These are phyloP conservation scores for Perodicticus potto DNA, from an alignment of 2,797 vertebrate species.

Conservation along the genomic window DNA sequence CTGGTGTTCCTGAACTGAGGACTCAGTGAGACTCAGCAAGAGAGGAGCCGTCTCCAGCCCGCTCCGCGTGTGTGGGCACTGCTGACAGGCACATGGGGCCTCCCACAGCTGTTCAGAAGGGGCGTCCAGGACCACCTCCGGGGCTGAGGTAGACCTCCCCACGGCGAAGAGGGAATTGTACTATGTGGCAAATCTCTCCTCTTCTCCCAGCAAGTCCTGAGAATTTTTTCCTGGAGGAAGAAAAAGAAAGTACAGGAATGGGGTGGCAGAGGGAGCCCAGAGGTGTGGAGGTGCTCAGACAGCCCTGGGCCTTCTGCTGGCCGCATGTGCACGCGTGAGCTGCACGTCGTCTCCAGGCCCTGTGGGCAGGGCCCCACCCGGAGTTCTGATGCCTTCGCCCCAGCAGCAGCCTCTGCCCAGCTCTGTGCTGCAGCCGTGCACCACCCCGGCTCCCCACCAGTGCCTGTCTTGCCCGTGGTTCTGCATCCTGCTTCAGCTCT, in stretches of 20 bases:
- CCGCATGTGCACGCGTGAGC: rapidly evolving
- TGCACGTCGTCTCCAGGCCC: background rate
- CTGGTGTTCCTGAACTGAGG: background rate
- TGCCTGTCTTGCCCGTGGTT: background rate
- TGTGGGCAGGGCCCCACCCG: background rate
- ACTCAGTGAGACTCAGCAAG: background rate
- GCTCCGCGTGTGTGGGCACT: rapidly evolving
- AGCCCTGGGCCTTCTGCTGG: background rate
- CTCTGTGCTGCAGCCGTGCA: background rate
- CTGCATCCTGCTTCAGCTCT: background rate
- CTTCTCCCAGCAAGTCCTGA: background rate
- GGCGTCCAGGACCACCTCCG: background rate
- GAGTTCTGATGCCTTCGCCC: background rate
- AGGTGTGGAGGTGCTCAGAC: background rate
- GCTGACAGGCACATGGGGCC: background rate
- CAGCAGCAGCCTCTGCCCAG: background rate
- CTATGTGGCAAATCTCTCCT: background rate
- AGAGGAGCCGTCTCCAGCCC: background rate
- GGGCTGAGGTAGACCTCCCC: background rate
- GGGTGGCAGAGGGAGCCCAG: background rate
- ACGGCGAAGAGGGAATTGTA: background rate
- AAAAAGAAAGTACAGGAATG: background rate
- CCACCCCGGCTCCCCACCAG: background rate
- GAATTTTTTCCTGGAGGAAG: background rate
- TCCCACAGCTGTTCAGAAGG: background rate